Base-by-base conservation (phyloP, 2,113 vertebrate genomes). In the Mesocricetus auratus region DNA sequence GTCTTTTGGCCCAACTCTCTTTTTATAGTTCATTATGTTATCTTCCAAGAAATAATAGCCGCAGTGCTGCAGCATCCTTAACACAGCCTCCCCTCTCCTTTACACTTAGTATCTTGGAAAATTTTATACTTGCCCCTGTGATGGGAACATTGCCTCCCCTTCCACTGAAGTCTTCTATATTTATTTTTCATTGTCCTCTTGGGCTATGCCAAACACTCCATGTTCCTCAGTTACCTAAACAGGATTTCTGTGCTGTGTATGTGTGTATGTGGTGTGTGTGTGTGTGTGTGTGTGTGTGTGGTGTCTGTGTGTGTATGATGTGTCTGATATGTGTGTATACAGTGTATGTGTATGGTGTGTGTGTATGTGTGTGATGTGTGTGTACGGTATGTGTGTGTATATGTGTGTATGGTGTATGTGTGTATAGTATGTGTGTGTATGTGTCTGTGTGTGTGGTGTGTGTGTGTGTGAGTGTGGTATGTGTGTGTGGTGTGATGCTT, bases 11-110 rank as follows among this genome's bases (percentile, higher is more conserved):
- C 93, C 93, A 22, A 33, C 13, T 90, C 33, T n/a, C 92, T 24
- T 45, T 66, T 95, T 96, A 90, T 96, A 86, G 96, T 95, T 94
- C 96, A 87, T 97, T 94, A 95, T 95, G 89, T 97, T 97, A 89
- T 79, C 96, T 91, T 95, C 0, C 7, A 90, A 96, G 97, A 98
- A 98, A 98, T 97, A n/a, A 96, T 92, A 97, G 95, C 91, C 97
- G 95, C 96, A 92, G 92, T n/a, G 86, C 71, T 13, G 31, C 93
- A 47, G 77, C 90, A 96, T 96, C 95, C 95, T 89, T 88, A 62
- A 58, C 58, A 62, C 1, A 1, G 56, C 69, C 26, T 87, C 42
- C 31, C 31, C 45, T 64, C 69, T 75, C 79, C 45, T 83, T 92
- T 95, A 47, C 78, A 64, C 56, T 83, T 39, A 0, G 56, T 86